Evolutionary conservation across 1,140 invertebrate species (phyloP), one percentile per base, ranked within the genome.

Genomic region (Lineus longissimus): DNA sequence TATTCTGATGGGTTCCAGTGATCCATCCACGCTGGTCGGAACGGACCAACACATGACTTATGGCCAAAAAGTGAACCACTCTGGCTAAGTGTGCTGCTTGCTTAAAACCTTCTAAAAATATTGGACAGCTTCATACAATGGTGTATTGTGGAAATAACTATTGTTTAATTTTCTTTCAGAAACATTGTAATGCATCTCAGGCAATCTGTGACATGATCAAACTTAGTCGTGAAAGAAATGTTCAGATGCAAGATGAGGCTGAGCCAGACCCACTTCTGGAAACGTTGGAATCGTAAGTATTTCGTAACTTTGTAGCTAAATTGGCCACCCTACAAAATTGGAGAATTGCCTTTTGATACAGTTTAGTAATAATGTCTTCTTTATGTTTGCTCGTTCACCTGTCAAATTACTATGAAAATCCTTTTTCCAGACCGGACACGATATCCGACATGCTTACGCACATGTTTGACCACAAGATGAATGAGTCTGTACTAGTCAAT

Each of bases 171-270:
- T 63, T 55, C 61, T 69, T 63, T 22, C 61, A 79, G 70, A 87
- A 88, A 75, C 91, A 94, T 80, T 85, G 85, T 72, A 93, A 93
- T 84, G 89, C 89, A 76, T 86, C 91, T 71, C 88, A 91, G 81
- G 86, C 92, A 75, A 84, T 94, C 68, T 90, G 87, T 86, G 91
- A 93, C 86, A 88, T 92, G 75, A 86, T 92, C 70, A 84, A 85
- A 67, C 85, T 86, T 67, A 86, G 87, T 43, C 82, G 90, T 72
- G 88, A 91, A 63, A 78, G 80, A 54, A 73, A 80, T 61, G 74
- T 77, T 67, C 86, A 86, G 75, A 59, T 79, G 41, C 85, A 86
- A 73, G 87, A 90, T 74, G 84, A 84, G 45, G 76, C 76, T 45
- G 84, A 87, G 73, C 83, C 84, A 60, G 86, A 90, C 83, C 86